Evolutionary conservation across 2,888 invertebrate species (phyloP), one percentile per base, ranked within the genome.

Genomic region (Pseudoips prasinana): DNA sequence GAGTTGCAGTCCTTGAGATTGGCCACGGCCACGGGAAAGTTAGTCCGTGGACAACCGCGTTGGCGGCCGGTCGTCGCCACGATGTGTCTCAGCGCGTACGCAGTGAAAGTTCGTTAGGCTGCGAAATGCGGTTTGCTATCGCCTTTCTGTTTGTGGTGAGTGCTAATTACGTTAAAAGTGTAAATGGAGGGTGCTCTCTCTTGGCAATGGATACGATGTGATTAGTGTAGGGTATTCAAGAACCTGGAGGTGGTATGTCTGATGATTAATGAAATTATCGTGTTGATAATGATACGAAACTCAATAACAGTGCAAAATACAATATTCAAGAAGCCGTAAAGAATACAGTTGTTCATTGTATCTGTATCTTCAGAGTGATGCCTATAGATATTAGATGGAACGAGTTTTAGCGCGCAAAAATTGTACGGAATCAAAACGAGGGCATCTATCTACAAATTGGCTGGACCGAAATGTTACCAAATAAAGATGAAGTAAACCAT

Each of bases 61-160:
- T 50, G 60, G 61, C 53, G 66, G 42, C 49, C 73, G 73, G 73
- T 64, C 63, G 75, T 57, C 45, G 59, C 62, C 77, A 86, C 73
- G 52, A 87, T 87, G 87, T 48, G 62, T 60, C 56, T 63, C 45
- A 62, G 58, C 70, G 70, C 69, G 77, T 58, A 56, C 65, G 58
- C 75, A 86, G 87, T 86, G 87, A 87, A 87, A 87, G 87, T 86
- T 75, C 76, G 77, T 71, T 84, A 85, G 77, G 64, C 67, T 64
- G 69, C 73, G 82, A 81, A 78, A 85, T 85, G 85, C 81, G 81
- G 76, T 70, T 79, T 71, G 80, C 82, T 73, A 78, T 85, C 78
- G 81, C 77, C 77, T 78, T 85, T 75, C 77, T 88, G 78, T 79
- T 86, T 84, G 83, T 86, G 88, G 88, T 88, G 88, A 88, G 88